These are phyloP conservation scores for Zoanthus sociatus DNA, from an alignment of 92 coral and sea anemone genomes.

Conservation along the genomic window DNA sequence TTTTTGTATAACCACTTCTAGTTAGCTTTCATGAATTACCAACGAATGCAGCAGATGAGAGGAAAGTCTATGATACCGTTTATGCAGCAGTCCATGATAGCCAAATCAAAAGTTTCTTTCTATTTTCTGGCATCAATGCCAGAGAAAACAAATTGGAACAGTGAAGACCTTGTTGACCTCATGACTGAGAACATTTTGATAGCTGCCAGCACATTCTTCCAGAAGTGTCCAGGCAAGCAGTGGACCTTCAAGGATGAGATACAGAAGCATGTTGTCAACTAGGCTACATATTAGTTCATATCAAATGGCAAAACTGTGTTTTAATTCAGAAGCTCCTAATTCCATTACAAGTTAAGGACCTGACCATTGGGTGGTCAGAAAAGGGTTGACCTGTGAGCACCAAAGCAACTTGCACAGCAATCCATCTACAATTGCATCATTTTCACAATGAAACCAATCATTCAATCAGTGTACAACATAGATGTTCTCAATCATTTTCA, in stretches of 20 bases:
- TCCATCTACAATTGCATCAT: slow-evolving; percentile 43
- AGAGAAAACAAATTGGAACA: background rate
- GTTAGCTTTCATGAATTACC: too few species aligned
- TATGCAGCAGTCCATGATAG: background rate
- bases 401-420: background rate
- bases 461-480: slow-evolving; percentile 2
- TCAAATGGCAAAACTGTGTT: slow-evolving; percentile 58
- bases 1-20: too few species aligned
- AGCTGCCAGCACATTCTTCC: slow-evolving; percentile 41
- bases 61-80: background rate
- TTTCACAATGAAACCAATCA: slow-evolving; percentile 19
- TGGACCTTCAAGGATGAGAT: slow-evolving; percentile 40
- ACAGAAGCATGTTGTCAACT: slow-evolving; percentile 43
- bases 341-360: slow-evolving; percentile 32
- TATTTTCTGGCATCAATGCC: background rate
- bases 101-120: background rate
- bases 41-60: background rate
- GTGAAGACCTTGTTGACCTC: background rate
- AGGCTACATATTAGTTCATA: slow-evolving; percentile 48
- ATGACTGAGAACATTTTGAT: slow-evolving; percentile 35
- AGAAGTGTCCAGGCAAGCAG: slow-evolving; percentile 45
- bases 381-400: background rate
- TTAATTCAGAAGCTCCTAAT: slow-evolving; percentile 40
- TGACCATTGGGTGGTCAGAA: slow-evolving; percentile 41
- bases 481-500: slow-evolving; percentile 39